These are phyloP conservation scores for Ruditapes philippinarum DNA, from an alignment of 1,140 invertebrate genomes.

Conservation along the genomic window DNA sequence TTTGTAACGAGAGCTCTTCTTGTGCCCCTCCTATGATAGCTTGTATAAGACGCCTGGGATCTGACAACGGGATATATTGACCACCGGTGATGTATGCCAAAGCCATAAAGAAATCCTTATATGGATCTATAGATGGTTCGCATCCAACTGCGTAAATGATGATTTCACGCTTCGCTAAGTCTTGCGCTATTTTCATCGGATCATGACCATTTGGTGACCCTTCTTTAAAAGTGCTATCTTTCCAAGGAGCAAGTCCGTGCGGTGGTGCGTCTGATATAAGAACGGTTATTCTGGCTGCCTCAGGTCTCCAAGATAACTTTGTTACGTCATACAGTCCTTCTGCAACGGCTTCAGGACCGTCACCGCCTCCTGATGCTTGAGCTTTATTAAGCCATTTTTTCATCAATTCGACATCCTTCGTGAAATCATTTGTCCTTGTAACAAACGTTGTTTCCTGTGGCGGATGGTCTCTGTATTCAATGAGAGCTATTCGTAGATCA, in stretches of 20 bases:
- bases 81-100: slow-evolving; percentile 5
- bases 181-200: slow-evolving; percentile 1
- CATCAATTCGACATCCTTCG: slow-evolving; percentile 70
- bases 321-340: slow-evolving; percentile 72
- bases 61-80: slow-evolving; percentile 24
- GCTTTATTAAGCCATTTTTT: slow-evolving; percentile 74
- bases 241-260: slow-evolving; percentile 7
- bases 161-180: neutral
- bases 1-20: slow-evolving; percentile 5
- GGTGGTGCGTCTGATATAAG: slow-evolving; percentile 39
- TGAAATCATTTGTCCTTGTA: slow-evolving; percentile 77
- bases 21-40: slow-evolving; percentile 27
- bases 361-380: slow-evolving; percentile 76
- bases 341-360: slow-evolving; percentile 77
- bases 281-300: slow-evolving; percentile 16
- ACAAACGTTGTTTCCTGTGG: slow-evolving; percentile 73
- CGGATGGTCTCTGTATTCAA: slow-evolving; percentile 77
- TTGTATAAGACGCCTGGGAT: neutral
- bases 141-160: slow-evolving; percentile 15
- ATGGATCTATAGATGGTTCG: slow-evolving; percentile 1
- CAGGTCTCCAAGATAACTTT: slow-evolving; percentile 36
- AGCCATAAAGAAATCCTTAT: slow-evolving; percentile 36
- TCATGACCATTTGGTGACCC: slow-evolving; percentile 35
- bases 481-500: slow-evolving; percentile 28
- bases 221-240: neutral